Evolutionary conservation across 2,113 vertebrate species (phyloP), one percentile per base, ranked within the genome.

Genomic region (Notiomystis cincta): DNA sequence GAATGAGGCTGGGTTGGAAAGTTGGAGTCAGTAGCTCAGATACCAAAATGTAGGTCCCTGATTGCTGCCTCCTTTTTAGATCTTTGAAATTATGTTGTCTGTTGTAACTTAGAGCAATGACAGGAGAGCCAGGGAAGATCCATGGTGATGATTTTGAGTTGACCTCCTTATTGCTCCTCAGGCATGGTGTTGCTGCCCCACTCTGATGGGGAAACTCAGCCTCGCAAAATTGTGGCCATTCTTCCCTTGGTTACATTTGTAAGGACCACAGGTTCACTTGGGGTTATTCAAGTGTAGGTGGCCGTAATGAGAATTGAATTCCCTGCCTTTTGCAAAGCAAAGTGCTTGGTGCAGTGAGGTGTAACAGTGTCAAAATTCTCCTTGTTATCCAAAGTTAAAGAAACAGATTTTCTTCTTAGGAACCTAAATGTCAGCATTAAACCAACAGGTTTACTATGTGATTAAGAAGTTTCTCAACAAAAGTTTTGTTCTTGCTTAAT

Each of bases 401-500:
- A 86, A 89, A 84, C 5, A 25, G 93, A 87, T 96, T 96, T 96
- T 92, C 90, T 48, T 67, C 16, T 82, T 96, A 92, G 90, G 86
- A 69, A n/a, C 45, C 42, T 89, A 56, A 78, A 81, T 20, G 33
- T 65, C 76, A 89, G 76, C 61, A 42, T 94, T 93, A 79, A 95
- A 57, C n/a, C 56, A 42, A 45, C 54, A 45, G 72, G 57, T 91
- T 94, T 87, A n/a, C 80, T 64, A 33, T 75, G 73, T 1, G 22
- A 85, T 95, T 96, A 96, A 51, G 51, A 95, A 92, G 70, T 95
- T 96, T 79, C 85, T 94, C 65, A 94, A 94, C 33, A 80, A 45
- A 95, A 96, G 77, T 96, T 95, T 61, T 93, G 83, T 96, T 96
- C 73, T 89, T 79, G 50, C 54, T 89, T 45, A 72, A 50, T 89